Base-by-base conservation (phyloP, 1,140 invertebrate species). In the Halictus rubicundus region DNA sequence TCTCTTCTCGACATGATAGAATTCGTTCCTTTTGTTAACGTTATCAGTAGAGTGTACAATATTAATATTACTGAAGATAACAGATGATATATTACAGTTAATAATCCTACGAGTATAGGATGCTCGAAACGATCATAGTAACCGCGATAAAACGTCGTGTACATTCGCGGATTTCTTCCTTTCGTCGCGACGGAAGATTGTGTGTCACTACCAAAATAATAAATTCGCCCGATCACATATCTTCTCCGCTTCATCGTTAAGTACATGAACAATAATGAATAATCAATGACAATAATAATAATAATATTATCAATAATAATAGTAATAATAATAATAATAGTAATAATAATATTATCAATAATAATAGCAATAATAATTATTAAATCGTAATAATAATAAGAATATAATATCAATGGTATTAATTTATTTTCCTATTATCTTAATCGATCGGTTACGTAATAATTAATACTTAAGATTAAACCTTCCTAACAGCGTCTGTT, bases 1-100 rank as follows among this genome's bases (percentile, higher is more conserved):
- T 60, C 88, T 88, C 86, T 91, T 74, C 89, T 79, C 85, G 88
- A 90, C 88, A 91, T 86, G 89, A 92, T 91, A 91, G 91, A 91
- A 88, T 90, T 89, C 77, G 60, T 79, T 83, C 75, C 68, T 85
- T 85, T 87, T 32, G 64, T 85, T 86, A 85, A 88, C 70, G 80
- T 21, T 90, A 88, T 88, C 87, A 84, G 86, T 88, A 87, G 69
- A 80, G 81, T 87, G 88, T 87, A 89, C 88, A 87, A 87, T 85
- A 86, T 87, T 88, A 88, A 89, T 89, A 89, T 84, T 90, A 92
- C 89, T 90, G 88, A 91, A 84, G 79, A 92, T 92, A 93, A 92
- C 91, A 91, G 91, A 85, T 82, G 89, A 92, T 92, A 92, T 92
- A 90, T 92, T 92, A 92, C 89, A 92, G 88, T 81, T 83, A 83